Base-by-base conservation (phyloP, 1,140 invertebrate genomes). In the Reticulitermes speratus region DNA sequence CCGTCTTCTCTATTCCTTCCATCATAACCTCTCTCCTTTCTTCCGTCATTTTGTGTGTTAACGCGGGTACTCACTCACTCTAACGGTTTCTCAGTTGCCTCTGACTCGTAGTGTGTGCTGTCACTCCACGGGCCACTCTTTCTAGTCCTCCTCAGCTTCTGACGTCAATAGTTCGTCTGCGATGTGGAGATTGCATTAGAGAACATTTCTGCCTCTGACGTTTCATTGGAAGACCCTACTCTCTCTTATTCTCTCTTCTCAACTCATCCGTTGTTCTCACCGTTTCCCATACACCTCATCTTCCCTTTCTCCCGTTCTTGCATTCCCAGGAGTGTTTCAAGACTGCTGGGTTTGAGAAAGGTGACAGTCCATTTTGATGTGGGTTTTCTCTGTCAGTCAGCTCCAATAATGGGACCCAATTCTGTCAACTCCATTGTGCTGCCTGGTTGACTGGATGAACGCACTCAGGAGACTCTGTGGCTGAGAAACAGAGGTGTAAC, bases 101-200 rank as follows among this genome's bases (percentile, higher is more conserved):
- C 25, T 30, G 8, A 30, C 65, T 0, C n/a, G 25, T 75, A 25
- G 25, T 75, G 65, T 75, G n/a, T 25, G 9, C 65, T 75, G n/a
- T 30, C 65, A 75, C 65, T 75, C 65, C 65, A 75, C 59, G 59
- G 59, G 59, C 59, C 59, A n/a, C 25, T 65, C 59, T 19, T 19
- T 65, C 59, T 30, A n/a, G 30, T n/a, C 44, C 44, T 69, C 84
- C 30, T 52, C 84, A 44, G 83, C 65, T 25, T 75, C 65, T 75
- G 65, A 75, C 83, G 83, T 84, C 83, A 84, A 84, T 84, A 84
- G 32, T 84, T 52, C 83, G 83, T 84, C 83, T 84, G 83, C 83
- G 83, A 52, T 84, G 83, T 84, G 83, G 32, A 84, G 83, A 84
- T 84, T 84, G 83, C 83, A 84, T 84, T 84, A 84, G 83, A 84